Evolutionary conservation across 2,888 invertebrate species (phyloP).

Genomic region (Azorinus chamasolen): DNA sequence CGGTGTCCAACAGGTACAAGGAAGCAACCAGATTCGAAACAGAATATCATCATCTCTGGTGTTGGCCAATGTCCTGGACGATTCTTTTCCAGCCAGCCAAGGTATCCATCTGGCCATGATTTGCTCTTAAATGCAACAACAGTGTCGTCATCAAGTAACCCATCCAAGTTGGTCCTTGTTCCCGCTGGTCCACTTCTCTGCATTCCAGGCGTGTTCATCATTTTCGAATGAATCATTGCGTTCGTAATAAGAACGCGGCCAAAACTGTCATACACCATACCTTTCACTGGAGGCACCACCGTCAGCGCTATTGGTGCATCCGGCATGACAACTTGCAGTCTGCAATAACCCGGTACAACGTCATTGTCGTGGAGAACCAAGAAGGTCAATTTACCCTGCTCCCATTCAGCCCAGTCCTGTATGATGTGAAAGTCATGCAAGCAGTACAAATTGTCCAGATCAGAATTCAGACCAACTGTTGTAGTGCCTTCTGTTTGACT

Average conservation of each 20-base stretch:
- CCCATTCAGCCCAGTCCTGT: slow-evolving; percentile 4
- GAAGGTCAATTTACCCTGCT: background rate
- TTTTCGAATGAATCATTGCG: slow-evolving; percentile 1
- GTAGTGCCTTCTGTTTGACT: slow-evolving; percentile 9
- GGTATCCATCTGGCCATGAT: background rate
- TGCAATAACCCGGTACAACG: slow-evolving; percentile 6
- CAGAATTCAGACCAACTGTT: slow-evolving; percentile 3
- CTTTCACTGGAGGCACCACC: too few species aligned
- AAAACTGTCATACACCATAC: background rate
- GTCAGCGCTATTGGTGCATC: background rate
- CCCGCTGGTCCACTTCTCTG: slow-evolving; percentile 1
- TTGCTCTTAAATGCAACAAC: background rate
- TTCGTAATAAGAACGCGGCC: background rate
- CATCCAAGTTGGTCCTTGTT: too few species aligned
- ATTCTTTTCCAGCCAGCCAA: background rate
- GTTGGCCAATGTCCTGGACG: slow-evolving; percentile 8
- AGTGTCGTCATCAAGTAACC: background rate
- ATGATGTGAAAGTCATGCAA: background rate
- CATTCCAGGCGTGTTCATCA: background rate
- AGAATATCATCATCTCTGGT: background rate
- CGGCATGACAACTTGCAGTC: background rate
- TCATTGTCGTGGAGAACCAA: background rate
- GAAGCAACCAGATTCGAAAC: background rate
- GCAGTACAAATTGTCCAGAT: background rate
- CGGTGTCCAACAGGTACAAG: slow-evolving; percentile 11